phyloP scores from a whole-genome alignment of 1,140 invertebrate genomes.

The Caenorhabditis remanei region DNA sequence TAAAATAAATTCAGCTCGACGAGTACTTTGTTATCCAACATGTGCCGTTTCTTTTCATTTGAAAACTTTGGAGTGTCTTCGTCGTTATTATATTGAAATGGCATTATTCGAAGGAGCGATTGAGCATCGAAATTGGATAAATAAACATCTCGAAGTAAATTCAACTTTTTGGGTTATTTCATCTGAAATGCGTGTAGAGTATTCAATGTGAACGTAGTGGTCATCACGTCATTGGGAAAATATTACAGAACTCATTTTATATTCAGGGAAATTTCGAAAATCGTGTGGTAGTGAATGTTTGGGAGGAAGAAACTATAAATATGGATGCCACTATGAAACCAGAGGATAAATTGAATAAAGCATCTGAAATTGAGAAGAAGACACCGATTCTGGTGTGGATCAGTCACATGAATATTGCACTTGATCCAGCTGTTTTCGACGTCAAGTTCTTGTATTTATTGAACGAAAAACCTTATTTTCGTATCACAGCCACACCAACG shows the following conservation, averaged over 20 bases:
- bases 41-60: constrained; percentile 29
- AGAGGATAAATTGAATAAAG: not conserved
- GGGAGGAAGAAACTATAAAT: not conserved
- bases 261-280: not conserved
- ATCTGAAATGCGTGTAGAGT: too few relatives aligned
- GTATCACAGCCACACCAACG: not conserved
- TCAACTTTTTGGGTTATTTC: too few relatives aligned
- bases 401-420: not conserved
- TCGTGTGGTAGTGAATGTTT: not conserved
- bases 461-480: not conserved
- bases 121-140: not conserved
- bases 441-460: not conserved
- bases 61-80: constrained; percentile 43
- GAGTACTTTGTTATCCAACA: constrained; percentile 17
- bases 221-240: too few relatives aligned
- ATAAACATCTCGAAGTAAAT: not conserved
- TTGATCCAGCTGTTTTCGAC: not conserved
- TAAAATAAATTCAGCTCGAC: not conserved
- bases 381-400: constrained; percentile 22
- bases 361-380: not conserved
- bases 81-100: constrained; percentile 8
- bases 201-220: too few relatives aligned
- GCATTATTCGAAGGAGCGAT: not conserved
- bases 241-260: too few relatives aligned
- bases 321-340: not conserved